Evolutionary conservation across 2,888 invertebrate genomes (phyloP).

Genomic region (Liopterus haemorrhoidalis): DNA sequence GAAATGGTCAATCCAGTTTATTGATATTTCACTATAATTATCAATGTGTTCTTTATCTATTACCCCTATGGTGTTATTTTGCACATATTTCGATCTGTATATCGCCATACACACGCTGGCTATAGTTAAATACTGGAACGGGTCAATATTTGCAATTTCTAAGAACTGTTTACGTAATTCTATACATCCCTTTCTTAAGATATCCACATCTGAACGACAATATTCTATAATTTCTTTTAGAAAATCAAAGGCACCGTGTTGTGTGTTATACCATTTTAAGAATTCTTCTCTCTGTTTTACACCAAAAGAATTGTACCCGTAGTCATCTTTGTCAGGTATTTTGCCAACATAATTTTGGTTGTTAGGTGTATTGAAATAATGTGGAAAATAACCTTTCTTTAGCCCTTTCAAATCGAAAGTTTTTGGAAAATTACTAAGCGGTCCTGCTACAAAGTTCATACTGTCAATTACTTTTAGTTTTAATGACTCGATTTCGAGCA

Average conservation of each 20-base stretch:
- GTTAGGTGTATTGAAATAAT: conserved; percentile 32
- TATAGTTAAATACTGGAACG: conserved; percentile 28
- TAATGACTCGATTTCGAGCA: conserved; percentile 26
- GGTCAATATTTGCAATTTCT: conserved; percentile 25
- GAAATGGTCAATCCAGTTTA: conserved; percentile 26
- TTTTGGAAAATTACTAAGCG: conserved; percentile 27
- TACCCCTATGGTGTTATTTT: conserved; percentile 22
- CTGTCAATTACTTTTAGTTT: conserved; percentile 25
- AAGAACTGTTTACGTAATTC: conserved; percentile 26
- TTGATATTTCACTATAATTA: conserved; percentile 23
- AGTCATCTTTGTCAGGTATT: conserved; percentile 29
- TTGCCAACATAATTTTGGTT: conserved; percentile 32
- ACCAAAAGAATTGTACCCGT: conserved; percentile 25
- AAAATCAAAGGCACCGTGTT: conserved; percentile 17
- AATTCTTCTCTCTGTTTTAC: conserved; percentile 22
- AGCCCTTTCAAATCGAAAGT: conserved; percentile 28
- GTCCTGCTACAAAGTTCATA: conserved; percentile 26
- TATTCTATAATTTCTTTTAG: conserved; percentile 19
- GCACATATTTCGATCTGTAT: conserved; percentile 25
- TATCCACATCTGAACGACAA: conserved; percentile 24
- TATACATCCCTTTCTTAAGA: conserved; percentile 23
- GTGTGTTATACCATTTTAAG: conserved; percentile 26
- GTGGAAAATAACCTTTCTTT: conserved; percentile 29
- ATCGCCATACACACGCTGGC: conserved; percentile 24
- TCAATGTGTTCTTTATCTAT: conserved; percentile 22